A percentile compares a stretch with the other conserved stretches of the same genome.
phyloP scores from a whole-genome alignment of 2,113 vertebrate species.

The Circaetus gallicus region DNA sequence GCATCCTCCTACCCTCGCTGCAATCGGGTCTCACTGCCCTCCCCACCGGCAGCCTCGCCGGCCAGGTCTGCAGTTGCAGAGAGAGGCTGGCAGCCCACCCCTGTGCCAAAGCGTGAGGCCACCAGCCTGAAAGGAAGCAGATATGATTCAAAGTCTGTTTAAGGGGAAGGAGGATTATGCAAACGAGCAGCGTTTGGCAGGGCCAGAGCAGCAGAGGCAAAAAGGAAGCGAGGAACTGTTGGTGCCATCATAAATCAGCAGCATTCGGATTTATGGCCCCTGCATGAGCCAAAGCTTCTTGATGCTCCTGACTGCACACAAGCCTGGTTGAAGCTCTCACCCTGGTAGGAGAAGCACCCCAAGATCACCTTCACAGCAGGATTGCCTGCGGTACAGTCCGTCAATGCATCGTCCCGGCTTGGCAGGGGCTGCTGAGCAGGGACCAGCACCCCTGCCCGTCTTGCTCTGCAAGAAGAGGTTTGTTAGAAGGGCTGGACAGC shows the following conservation, averaged over 20 bases:
- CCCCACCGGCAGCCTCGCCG: background rate
- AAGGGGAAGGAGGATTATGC: slow-evolving; percentile 32
- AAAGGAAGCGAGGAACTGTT: background rate
- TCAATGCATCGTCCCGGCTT: accelerated
- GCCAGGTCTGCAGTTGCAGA: background rate
- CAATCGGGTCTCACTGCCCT: background rate
- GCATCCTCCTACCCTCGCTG: background rate
- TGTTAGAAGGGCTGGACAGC: background rate
- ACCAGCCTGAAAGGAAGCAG: slow-evolving; percentile 4
- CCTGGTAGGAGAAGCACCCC: background rate
- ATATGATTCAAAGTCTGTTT: slow-evolving; percentile 16
- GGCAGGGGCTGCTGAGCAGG: background rate
- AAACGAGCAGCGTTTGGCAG: slow-evolving; percentile 3
- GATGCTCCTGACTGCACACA: background rate
- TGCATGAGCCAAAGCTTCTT: background rate
- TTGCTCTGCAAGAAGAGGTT: background rate
- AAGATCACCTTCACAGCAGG: background rate
- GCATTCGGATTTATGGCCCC: background rate
- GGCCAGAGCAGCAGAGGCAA: background rate
- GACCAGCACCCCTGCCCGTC: background rate
- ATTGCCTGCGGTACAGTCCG: background rate
- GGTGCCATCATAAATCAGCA: background rate
- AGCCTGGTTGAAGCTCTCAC: background rate
- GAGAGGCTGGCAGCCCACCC: background rate
- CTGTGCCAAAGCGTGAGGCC: background rate